Evolutionary conservation across 2,797 vertebrate species (phyloP).

Genomic region (Pipistrellus pygmaeus): DNA sequence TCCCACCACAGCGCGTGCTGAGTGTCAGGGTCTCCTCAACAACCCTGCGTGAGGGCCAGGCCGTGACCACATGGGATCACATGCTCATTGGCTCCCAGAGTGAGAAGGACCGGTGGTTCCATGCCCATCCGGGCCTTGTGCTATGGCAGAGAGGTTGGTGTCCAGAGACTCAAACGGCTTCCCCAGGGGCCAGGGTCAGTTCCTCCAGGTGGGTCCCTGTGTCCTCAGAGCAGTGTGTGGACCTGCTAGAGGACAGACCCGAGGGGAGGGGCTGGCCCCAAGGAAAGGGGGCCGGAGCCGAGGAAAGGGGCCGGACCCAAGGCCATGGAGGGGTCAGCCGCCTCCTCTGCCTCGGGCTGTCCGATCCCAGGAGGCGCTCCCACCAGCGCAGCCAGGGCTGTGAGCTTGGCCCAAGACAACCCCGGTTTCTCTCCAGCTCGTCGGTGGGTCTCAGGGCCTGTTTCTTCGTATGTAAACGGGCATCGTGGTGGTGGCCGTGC

Average conservation of each 20-base stretch:
- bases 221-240: accelerated
- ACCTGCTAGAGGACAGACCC: background rate
- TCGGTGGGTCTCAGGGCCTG: background rate
- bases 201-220: accelerated
- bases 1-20: background rate
- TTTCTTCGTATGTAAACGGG: background rate
- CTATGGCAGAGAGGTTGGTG: no score
- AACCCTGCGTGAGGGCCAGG: background rate
- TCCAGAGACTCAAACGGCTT: background rate
- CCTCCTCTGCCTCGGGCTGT: background rate
- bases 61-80: no score
- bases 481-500: no score
- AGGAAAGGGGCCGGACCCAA: background rate
- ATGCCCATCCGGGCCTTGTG: no score
- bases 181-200: no score
- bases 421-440: background rate
- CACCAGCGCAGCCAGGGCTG: background rate
- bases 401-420: no score
- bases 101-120: background rate
- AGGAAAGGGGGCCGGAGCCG: no score
- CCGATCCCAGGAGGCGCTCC: background rate
- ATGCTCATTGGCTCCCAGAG: background rate
- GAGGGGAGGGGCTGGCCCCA: background rate
- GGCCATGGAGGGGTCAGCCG: background rate
- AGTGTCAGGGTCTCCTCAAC: background rate